Evolutionary conservation across 2,797 vertebrate genomes (phyloP).

Genomic region (Lithobates pipiens): DNA sequence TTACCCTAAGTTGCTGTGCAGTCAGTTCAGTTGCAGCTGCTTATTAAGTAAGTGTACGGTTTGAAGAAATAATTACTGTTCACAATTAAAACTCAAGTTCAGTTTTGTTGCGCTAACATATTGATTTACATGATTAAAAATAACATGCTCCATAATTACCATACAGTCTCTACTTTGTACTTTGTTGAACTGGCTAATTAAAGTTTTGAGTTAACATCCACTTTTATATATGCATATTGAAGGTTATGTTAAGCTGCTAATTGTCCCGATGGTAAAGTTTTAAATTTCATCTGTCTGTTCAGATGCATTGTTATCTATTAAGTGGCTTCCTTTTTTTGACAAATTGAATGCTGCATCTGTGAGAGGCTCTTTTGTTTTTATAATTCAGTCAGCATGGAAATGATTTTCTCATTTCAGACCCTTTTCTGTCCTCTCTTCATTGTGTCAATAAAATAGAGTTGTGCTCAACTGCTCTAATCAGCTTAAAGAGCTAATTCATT

Average conservation of each 20-base stretch:
- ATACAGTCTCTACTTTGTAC: neutral
- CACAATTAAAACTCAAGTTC: neutral
- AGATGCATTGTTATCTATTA: conserved; percentile 84
- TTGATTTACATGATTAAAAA: conserved; percentile 3
- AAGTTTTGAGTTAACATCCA: conserved; percentile 70
- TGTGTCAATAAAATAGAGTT: conserved; percentile 90
- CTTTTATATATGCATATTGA: conserved; percentile 75
- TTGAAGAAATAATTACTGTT: neutral
- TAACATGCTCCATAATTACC: neutral
- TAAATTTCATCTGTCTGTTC: conserved; percentile 83
- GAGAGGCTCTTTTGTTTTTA: conserved; percentile 85
- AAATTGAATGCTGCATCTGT: conserved; percentile 84
- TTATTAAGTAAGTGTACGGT: neutral
- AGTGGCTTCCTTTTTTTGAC: conserved; percentile 82
- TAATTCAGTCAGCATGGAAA: conserved; percentile 88
- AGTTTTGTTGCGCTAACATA: neutral
- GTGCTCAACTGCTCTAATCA: conserved; percentile 84
- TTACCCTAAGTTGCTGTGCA: neutral
- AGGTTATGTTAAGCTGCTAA: conserved; percentile 80
- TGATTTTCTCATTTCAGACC: conserved; percentile 85
- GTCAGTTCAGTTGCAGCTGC: neutral
- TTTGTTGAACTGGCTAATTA: conserved; percentile 60
- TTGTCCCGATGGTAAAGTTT: conserved; percentile 77
- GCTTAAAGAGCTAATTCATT: conserved; percentile 87
- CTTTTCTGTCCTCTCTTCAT: conserved; percentile 84